Evolutionary conservation across 2,113 vertebrate genomes (phyloP), one percentile per base, ranked within the genome.

Genomic region (Tetraodon nigroviridis): DNA sequence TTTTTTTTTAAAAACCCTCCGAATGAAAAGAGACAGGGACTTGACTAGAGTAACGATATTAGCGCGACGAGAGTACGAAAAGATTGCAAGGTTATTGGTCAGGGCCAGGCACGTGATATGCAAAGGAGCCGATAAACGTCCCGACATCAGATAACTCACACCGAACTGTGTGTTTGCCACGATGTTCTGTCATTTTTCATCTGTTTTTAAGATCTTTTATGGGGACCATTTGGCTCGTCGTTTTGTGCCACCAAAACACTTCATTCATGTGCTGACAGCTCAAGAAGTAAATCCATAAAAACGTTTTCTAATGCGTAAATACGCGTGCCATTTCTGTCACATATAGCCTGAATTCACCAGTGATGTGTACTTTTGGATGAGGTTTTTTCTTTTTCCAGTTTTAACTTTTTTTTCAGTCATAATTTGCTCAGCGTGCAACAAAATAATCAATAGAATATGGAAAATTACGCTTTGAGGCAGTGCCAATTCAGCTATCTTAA

Each of bases 1-100:
- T 93, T 93, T 93, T 94, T 93, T 95, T 94, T 93, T 93, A 92
- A 96, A 96, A 94, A 89, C 91, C 93, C 91, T 93, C 88, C 93
- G 92, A 96, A 92, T 97, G 94, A 94, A 90, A 91, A 89, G 88
- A 92, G 92, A 92, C 91, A 87, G 86, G 82, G 87, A 90, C 89
- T 90, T 88, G 77, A 86, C 76, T 84, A 85, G 92, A 90, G 90
- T 92, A 91, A 91, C 91, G 84, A 87, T 86, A 89, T 89, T 90
- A 89, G 89, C 93, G 91, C 89, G 91, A 37, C 89, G 91, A 87
- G 92, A 90, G 92, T 90, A 89, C 91, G 89, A 86, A 86, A 88
- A 90, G 85, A 78, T 86, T 85, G 86, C 67, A 49, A 82, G 90
- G 81, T 90, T 92, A 98, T 97, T 95, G 96, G 91, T 86, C 90